These are phyloP conservation scores for Myopa testacea DNA, from an alignment of 2,888 invertebrate species.

Conservation along the genomic window DNA sequence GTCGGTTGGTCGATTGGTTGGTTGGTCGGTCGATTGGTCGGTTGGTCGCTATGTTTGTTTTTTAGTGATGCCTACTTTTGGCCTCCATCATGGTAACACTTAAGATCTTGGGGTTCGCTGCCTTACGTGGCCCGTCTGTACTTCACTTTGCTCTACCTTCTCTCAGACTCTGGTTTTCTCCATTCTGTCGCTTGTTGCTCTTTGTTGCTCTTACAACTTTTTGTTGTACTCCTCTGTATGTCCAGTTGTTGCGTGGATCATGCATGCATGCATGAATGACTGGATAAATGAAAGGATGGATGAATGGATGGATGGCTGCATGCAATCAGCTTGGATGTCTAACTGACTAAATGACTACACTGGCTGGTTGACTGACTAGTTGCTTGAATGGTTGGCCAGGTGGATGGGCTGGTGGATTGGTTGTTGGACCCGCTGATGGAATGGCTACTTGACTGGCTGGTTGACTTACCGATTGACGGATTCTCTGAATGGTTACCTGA, in stretches of 20 bases:
- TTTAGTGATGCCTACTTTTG: constrained; percentile 9
- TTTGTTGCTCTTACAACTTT: background rate
- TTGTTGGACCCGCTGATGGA: no score
- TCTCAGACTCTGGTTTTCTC: background rate
- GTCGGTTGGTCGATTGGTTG: no score
- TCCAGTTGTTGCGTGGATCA: background rate
- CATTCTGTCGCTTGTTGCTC: background rate
- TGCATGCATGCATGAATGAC: constrained; percentile 1
- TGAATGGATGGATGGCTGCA: constrained; percentile 14
- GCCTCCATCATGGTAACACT: constrained; percentile 18
- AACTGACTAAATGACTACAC: background rate
- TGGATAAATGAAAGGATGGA: background rate
- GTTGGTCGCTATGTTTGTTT: background rate
- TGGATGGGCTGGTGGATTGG: no score
- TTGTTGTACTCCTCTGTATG: background rate
- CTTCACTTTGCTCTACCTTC: background rate
- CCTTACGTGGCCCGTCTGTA: background rate
- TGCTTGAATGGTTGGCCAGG: no score
- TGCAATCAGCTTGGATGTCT: background rate
- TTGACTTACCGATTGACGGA: no score
- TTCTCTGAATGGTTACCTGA: no score
- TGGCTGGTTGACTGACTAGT: no score
- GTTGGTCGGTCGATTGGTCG: background rate
- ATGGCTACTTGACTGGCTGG: no score
- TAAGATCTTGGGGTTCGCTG: background rate